These are phyloP conservation scores for Cinclus cinclus DNA, from an alignment of 2,113 vertebrate species.

Conservation along the genomic window DNA sequence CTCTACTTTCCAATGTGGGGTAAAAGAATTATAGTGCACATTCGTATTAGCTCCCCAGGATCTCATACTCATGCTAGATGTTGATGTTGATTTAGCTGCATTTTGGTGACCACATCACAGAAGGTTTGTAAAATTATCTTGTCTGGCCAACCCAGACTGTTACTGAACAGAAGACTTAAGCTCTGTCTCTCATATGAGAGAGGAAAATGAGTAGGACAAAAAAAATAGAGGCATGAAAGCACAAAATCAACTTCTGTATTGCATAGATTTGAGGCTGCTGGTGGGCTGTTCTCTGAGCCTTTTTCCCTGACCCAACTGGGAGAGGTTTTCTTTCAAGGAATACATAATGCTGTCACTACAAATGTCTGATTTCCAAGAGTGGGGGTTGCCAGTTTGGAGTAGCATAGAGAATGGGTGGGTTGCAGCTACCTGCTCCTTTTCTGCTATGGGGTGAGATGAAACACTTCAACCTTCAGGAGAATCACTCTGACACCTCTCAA, in stretches of 20 bases:
- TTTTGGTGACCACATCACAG: not conserved
- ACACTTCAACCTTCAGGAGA: not conserved
- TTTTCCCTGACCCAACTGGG: not conserved
- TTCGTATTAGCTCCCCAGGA: not conserved
- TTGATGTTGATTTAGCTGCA: not conserved
- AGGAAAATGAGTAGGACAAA: not conserved
- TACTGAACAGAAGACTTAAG: not conserved
- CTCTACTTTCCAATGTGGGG: not conserved
- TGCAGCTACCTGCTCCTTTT: not conserved
- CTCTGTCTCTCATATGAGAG: not conserved
- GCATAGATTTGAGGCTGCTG: not conserved
- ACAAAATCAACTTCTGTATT: not conserved
- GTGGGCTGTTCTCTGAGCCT: not conserved
- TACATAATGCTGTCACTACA: not conserved
- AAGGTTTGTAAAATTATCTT: not conserved
- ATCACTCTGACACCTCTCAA: not conserved
- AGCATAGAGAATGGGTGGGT: not conserved
- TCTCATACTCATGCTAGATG: too few relatives aligned
- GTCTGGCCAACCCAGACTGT: not conserved
- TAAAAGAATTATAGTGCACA: not conserved
- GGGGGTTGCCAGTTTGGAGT: rapidly evolving
- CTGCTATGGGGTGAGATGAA: not conserved
- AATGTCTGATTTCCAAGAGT: not conserved
- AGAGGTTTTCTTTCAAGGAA: not conserved
- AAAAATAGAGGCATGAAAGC: not conserved